Evolutionary conservation across 2,797 vertebrate species (phyloP).

Genomic region (Centroberyx gerrardi): DNA sequence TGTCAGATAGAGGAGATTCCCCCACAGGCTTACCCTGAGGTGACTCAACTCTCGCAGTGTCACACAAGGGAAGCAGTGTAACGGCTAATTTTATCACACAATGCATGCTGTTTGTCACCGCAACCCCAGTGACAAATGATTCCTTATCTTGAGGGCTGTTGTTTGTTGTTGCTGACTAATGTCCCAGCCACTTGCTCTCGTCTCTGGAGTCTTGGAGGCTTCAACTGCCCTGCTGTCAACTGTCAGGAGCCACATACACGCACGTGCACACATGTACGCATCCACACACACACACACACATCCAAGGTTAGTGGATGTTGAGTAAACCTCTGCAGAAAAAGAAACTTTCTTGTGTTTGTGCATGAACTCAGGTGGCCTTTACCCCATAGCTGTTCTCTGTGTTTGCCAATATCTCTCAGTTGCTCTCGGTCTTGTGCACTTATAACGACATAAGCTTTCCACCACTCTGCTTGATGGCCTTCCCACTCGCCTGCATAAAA

Average conservation of each 20-base stretch:
- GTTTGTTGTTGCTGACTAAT: conserved; percentile 83
- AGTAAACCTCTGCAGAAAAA: conserved; percentile 2
- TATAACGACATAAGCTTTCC: conserved; percentile 7
- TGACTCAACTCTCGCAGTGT: conserved; percentile 57
- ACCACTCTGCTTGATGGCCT: conserved; percentile 36
- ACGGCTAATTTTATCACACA: conserved; percentile 77
- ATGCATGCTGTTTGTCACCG: conserved; percentile 69
- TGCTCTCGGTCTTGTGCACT: neutral
- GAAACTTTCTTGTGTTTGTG: conserved; percentile 22
- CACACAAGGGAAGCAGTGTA: conserved; percentile 54
- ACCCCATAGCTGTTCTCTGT: neutral
- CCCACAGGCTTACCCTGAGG: conserved; percentile 60
- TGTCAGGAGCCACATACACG: conserved; percentile 29
- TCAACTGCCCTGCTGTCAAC: conserved; percentile 49
- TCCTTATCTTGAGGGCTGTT: conserved; percentile 72
- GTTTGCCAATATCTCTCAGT: conserved; percentile 17
- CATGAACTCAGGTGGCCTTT: conserved; percentile 25
- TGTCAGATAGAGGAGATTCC: conserved; percentile 58
- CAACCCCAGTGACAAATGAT: conserved; percentile 70
- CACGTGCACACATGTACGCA: neutral
- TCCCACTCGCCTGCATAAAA: conserved; percentile 24
- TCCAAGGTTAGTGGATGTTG: neutral
- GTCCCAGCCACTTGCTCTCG: conserved; percentile 59
- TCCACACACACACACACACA: neutral
- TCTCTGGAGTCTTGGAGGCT: conserved; percentile 62